These are phyloP conservation scores for Meganola albula DNA, from an alignment of 2,888 invertebrate species.

Conservation along the genomic window DNA sequence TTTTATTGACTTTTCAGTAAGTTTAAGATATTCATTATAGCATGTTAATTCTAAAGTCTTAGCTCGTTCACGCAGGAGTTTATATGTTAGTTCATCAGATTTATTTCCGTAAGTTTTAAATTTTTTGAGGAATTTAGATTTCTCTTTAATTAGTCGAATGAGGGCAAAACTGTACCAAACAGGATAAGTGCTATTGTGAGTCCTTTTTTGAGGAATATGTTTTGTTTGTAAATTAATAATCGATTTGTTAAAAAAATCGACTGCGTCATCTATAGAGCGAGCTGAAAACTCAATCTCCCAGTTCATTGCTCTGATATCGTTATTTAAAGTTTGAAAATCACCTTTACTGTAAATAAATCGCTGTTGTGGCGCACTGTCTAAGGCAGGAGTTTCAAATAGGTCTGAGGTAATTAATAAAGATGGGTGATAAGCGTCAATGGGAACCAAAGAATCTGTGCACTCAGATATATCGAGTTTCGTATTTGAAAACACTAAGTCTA, in stretches of 20 bases:
- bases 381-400: too few relatives aligned
- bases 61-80: constrained; percentile 1
- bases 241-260: background rate
- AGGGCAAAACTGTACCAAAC: background rate
- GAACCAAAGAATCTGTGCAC: too few relatives aligned
- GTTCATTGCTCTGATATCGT: too few relatives aligned
- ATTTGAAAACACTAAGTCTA: too few relatives aligned
- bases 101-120: background rate
- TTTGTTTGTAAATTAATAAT: background rate
- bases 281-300: background rate
- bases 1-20: background rate
- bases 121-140: constrained; percentile 1
- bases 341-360: too few relatives aligned
- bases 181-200: background rate
- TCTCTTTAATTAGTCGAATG: constrained; percentile 1
- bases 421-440: too few relatives aligned
- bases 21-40: background rate
- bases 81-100: background rate
- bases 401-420: too few relatives aligned
- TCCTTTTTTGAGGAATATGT: background rate
- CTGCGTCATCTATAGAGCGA: background rate
- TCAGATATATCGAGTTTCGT: too few relatives aligned
- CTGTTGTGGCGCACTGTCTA: too few relatives aligned
- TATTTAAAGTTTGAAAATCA: constrained; percentile 1
- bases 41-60: constrained; percentile 1